Evolutionary conservation across 2,113 vertebrate genomes (phyloP), one percentile per base, ranked within the genome.

Genomic region (Takifugu bimaculatus): DNA sequence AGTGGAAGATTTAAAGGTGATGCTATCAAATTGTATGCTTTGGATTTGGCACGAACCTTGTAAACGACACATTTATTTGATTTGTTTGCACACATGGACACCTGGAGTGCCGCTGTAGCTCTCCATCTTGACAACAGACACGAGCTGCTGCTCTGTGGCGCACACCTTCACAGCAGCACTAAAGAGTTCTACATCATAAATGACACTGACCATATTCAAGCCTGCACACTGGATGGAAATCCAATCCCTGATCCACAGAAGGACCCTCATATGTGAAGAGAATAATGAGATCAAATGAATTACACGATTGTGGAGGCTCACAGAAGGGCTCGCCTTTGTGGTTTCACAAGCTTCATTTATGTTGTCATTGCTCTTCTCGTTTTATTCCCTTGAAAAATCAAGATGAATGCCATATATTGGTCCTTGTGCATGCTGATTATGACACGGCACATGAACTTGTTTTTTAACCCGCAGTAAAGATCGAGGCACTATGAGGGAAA

Each of bases 401-500:
- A 39, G 29, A 55, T 57, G 26, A 47, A 55, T 35, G 29, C 53
- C 72, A 65, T 60, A 78, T 72, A 73, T 88, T 75, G 78, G 72
- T 70, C 69, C 77, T 70, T 87, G 85, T 89, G 81, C 68, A 60
- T 58, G 79, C 54, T 63, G 65, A 88, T 89, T 85, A 86, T 56
- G 71, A 63, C 75, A 75, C 0, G 75, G 57, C 87, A 70, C 75
- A 73, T 86, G 84, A 76, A 71, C 82, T 83, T 85, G 81, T 86
- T 89, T 86, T 88, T 73, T 80, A 80, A 79, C 83, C 78, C 6
- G 68, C 77, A 84, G 75, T 86, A 64, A 81, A 74, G 75, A 80
- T 76, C 47, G 58, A 71, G 82, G 77, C 74, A 3, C 47, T 85
- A 72, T 56, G 60, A 61, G 63, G 28, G 57, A 51, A 70, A 59